Conservation (phyloP, 2,113 vertebrate species). For the Alosa alosa region DNA sequence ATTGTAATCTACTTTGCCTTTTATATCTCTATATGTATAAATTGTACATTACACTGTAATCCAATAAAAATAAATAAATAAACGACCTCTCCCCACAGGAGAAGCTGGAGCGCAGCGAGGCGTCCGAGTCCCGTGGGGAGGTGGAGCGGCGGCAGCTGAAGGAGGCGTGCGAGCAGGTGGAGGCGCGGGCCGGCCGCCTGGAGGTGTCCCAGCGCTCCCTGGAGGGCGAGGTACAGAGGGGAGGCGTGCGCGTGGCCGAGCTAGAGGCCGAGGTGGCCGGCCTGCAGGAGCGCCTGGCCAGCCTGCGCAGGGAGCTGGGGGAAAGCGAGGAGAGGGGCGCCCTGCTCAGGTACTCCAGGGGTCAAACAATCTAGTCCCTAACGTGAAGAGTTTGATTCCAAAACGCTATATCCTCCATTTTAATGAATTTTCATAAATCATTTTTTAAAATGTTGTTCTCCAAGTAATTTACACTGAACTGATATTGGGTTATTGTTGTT, state of each 20-base stretch:
- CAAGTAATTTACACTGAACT: too few relatives aligned
- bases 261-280: slow-evolving; percentile 63
- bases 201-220: slow-evolving; percentile 65
- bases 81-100: slow-evolving; percentile 53
- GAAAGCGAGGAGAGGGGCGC: slow-evolving; percentile 67
- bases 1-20: too few relatives aligned
- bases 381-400: too few relatives aligned
- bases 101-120: slow-evolving; percentile 56
- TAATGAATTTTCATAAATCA: too few relatives aligned
- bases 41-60: too few relatives aligned
- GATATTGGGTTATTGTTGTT: too few relatives aligned
- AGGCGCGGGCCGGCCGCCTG: slow-evolving; percentile 60
- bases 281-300: slow-evolving; percentile 64
- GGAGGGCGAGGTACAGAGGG: slow-evolving; percentile 72
- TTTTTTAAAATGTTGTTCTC: too few relatives aligned
- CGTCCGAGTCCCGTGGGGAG: slow-evolving; percentile 54
- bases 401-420: too few relatives aligned
- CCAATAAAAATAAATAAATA: too few relatives aligned
- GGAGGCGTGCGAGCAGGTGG: slow-evolving; percentile 66
- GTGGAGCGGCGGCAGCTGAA: slow-evolving; percentile 65
- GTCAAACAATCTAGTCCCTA: too few relatives aligned
- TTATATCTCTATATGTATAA: too few relatives aligned
- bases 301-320: slow-evolving; percentile 64
- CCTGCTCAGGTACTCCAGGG: slow-evolving; percentile 44
- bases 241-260: slow-evolving; percentile 62